phyloP scores from a whole-genome alignment of 2,797 vertebrate species.

The Syngnathus acus region DNA sequence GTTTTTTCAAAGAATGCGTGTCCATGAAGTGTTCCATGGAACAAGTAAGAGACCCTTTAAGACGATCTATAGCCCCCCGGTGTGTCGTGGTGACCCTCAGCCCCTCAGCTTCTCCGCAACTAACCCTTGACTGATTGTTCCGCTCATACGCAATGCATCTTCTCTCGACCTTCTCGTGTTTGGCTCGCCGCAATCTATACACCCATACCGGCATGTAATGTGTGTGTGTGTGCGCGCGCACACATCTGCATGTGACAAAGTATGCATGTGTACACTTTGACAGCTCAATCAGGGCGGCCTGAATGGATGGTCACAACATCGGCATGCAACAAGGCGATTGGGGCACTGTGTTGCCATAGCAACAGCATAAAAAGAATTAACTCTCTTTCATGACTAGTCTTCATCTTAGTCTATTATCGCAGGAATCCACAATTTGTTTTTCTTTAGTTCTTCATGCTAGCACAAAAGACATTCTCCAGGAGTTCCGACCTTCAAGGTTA shows the following conservation, averaged over 20 bases:
- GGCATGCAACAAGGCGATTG: constrained; percentile 44
- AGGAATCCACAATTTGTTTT: background rate
- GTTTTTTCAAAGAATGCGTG: constrained; percentile 2
- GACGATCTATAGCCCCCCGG: constrained; percentile 15
- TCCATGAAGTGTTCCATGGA: constrained; percentile 25
- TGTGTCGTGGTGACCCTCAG: constrained; percentile 11
- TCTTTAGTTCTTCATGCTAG: background rate
- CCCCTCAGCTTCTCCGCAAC: background rate
- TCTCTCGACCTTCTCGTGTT: constrained; percentile 47
- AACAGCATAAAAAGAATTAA: constrained; percentile 56
- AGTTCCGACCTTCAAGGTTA: background rate
- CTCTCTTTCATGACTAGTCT: constrained; percentile 5
- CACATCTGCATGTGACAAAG: constrained; percentile 37
- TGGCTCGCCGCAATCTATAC: constrained; percentile 38
- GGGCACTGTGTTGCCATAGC: constrained; percentile 54
- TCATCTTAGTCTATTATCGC: background rate
- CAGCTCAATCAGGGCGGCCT: constrained; percentile 61
- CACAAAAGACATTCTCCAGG: background rate
- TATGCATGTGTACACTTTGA: constrained; percentile 30
- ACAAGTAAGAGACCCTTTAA: constrained; percentile 29
- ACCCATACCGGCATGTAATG: constrained; percentile 21
- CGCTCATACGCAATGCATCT: constrained; percentile 43
- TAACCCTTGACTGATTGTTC: constrained; percentile 22
- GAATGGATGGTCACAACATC: constrained; percentile 50
- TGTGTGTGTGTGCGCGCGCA: constrained; percentile 22